A percentile compares a stretch with the other conserved stretches of the same genome.
phyloP scores from a whole-genome alignment of 1,140 invertebrate species.

The Trichoplusia ni region DNA sequence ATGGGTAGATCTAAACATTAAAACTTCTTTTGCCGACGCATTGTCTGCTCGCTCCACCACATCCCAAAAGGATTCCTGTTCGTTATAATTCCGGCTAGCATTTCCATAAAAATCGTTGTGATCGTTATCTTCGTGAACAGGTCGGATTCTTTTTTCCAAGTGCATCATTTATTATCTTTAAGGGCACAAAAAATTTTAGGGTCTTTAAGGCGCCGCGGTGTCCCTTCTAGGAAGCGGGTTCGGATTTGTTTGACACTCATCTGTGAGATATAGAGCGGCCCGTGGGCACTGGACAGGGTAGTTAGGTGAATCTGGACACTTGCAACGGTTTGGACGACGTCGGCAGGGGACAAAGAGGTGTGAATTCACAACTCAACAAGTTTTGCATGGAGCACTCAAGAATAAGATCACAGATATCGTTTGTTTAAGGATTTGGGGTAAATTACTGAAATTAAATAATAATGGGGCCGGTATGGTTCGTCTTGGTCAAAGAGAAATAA shows the following conservation, averaged over 20 bases:
- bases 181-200: conserved; percentile 71
- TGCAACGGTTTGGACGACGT: conserved; percentile 32
- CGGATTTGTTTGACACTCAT: conserved; percentile 75
- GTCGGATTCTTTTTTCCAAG: conserved; percentile 75
- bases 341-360: conserved; percentile 58
- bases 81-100: conserved; percentile 76
- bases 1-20: conserved; percentile 44
- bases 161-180: conserved; percentile 80
- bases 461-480: too few species aligned
- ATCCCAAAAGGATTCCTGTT: conserved; percentile 76
- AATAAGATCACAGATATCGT: conserved; percentile 38
- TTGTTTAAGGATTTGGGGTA: conserved; percentile 31
- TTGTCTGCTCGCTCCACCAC: conserved; percentile 76
- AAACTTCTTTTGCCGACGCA: conserved; percentile 65
- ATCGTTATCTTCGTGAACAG: conserved; percentile 79
- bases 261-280: conserved; percentile 73
- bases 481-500: too few species aligned
- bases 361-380: conserved; percentile 54
- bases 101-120: conserved; percentile 81
- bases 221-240: conserved; percentile 73
- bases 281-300: conserved; percentile 67
- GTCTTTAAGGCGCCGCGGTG: conserved; percentile 70
- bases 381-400: conserved; percentile 37
- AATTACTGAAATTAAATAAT: not conserved
- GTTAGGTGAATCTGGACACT: conserved; percentile 60